A percentile compares a stretch with the other conserved stretches of the same genome.
phyloP scores from a whole-genome alignment of 2,888 invertebrate species.

The Agonopterix alstromeriana region DNA sequence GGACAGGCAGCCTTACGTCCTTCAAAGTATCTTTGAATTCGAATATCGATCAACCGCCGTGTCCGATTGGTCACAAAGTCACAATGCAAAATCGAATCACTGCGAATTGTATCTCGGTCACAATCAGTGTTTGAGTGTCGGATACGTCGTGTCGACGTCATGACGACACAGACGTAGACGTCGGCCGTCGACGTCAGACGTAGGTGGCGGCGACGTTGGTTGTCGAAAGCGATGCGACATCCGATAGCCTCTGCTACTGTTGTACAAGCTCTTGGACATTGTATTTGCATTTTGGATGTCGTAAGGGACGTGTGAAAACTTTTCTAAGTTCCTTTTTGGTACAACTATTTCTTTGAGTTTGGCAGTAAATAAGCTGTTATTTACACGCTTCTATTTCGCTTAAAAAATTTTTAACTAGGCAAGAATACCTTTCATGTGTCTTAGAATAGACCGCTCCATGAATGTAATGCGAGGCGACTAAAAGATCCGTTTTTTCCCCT shows the following conservation, averaged over 20 bases:
- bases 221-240: conserved; percentile 30
- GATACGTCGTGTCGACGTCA: conserved; percentile 25
- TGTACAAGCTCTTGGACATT: conserved; percentile 46
- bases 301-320: too few relatives aligned
- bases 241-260: conserved; percentile 41
- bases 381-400: too few relatives aligned
- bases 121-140: conserved; percentile 50
- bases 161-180: conserved; percentile 24
- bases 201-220: conserved; percentile 25
- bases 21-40: conserved; percentile 25
- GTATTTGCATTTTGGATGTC: conserved; percentile 54
- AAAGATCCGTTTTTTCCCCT: too few relatives aligned
- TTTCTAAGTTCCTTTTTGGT: too few relatives aligned
- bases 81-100: conserved; percentile 47
- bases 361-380: too few relatives aligned
- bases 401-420: too few relatives aligned
- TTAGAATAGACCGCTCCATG: too few relatives aligned
- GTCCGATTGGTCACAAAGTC: conserved; percentile 38
- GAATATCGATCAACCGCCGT: conserved; percentile 37
- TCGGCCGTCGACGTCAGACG: conserved; percentile 20
- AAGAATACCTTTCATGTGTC: too few relatives aligned
- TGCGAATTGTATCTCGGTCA: conserved; percentile 49
- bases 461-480: too few relatives aligned
- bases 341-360: too few relatives aligned
- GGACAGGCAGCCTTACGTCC: too few relatives aligned